phyloP scores from a whole-genome alignment of 2,113 vertebrate species.

The Pomatorhinus ruficollis region DNA sequence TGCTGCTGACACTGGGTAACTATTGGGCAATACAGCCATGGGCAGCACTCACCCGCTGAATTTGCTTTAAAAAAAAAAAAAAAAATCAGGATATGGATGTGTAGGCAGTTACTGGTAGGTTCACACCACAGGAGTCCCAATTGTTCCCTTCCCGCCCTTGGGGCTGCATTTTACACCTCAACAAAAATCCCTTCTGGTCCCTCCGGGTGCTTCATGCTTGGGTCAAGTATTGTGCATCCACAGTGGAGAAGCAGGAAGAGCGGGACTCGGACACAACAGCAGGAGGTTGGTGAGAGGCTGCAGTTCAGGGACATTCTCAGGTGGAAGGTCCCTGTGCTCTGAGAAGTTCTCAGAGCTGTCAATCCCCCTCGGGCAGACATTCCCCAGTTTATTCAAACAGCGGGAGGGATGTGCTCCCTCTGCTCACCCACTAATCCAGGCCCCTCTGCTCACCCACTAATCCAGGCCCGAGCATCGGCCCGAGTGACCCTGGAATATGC shows the following conservation, averaged over 20 bases:
- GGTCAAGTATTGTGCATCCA: neutral
- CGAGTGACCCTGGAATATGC: fast-evolving
- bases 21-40: neutral
- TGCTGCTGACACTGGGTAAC: neutral
- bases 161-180: neutral
- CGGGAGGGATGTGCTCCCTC: neutral
- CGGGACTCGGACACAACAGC: too few species aligned
- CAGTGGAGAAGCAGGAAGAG: neutral
- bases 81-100: neutral
- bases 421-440: neutral
- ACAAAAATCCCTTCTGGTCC: neutral
- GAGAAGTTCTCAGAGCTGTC: neutral
- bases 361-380: neutral
- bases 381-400: neutral
- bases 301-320: neutral
- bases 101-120: neutral
- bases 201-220: neutral
- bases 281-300: neutral
- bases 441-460: fast-evolving
- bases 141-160: neutral
- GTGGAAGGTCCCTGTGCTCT: neutral
- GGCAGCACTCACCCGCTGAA: neutral
- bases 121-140: fast-evolving
- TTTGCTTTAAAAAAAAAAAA: neutral
- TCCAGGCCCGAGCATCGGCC: fast-evolving